Conservation (phyloP, 2,888 invertebrate genomes). For the Drosophila mimetica region DNA sequence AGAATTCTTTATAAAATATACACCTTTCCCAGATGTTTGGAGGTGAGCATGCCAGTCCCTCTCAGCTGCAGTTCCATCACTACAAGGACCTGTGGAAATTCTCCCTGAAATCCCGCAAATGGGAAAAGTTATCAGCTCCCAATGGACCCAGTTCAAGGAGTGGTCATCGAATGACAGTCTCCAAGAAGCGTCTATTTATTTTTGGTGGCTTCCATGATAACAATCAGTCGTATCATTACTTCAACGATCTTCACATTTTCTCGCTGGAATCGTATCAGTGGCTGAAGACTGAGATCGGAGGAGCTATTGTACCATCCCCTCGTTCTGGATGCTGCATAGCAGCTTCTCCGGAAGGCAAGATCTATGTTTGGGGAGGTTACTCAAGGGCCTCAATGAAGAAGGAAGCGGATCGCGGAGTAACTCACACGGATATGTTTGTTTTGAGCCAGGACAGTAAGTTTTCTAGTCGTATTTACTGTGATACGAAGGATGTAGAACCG, state of each 20-base stretch:
- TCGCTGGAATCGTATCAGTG: constrained; percentile 92
- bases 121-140: constrained; percentile 92
- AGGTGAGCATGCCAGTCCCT: constrained; percentile 95
- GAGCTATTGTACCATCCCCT: constrained; percentile 88
- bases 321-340: constrained; percentile 90
- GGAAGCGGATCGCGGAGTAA: constrained; percentile 89
- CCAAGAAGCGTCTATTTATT: constrained; percentile 91
- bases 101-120: constrained; percentile 89
- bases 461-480: not conserved
- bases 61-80: constrained; percentile 96
- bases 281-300: constrained; percentile 88
- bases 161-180: constrained; percentile 94
- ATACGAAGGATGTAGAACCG: no score
- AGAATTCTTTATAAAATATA: not conserved
- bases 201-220: constrained; percentile 98
- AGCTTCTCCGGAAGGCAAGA: constrained; percentile 86
- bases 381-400: constrained; percentile 90
- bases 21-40: constrained; percentile 88
- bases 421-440: constrained; percentile 89
- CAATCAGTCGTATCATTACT: constrained; percentile 93
- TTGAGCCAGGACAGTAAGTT: constrained; percentile 85
- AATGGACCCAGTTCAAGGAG: constrained; percentile 93
- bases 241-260: constrained; percentile 93
- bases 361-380: constrained; percentile 91
- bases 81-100: constrained; percentile 96